A percentile compares a stretch with the other conserved stretches of the same genome.
Conservation (phyloP, 2,888 invertebrate genomes). For the Xylophagus ater region DNA sequence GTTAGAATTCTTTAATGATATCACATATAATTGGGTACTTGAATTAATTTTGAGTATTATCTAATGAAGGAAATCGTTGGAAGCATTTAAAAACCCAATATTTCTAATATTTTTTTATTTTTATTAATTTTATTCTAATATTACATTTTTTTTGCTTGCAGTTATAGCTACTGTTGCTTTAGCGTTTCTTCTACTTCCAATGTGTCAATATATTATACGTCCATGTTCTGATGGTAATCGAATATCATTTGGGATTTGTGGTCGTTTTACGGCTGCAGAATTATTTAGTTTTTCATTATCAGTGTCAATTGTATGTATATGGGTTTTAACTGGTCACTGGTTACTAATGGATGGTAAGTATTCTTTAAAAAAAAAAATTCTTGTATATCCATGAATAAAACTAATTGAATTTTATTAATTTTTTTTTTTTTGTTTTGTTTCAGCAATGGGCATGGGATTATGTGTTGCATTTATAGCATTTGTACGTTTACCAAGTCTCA, state of each 20-base stretch:
- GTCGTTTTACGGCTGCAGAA: slow-evolving; percentile 89
- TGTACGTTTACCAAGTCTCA: slow-evolving; percentile 88
- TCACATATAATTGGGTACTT: too few species aligned
- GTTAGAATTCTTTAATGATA: too few species aligned
- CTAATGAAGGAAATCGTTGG: too few species aligned
- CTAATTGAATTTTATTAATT: slow-evolving; percentile 1
- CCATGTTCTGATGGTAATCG: slow-evolving; percentile 75
- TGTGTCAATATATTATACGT: slow-evolving; percentile 90
- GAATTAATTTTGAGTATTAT: too few species aligned
- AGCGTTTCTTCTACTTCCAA: slow-evolving; percentile 89
- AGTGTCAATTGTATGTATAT: slow-evolving; percentile 88
- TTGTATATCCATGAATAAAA: not conserved
- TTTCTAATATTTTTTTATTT: too few species aligned
- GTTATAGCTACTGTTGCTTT: slow-evolving; percentile 94
- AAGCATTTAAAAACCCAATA: too few species aligned
- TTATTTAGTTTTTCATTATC: slow-evolving; percentile 85
- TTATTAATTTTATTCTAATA: not conserved
- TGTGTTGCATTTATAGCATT: slow-evolving; percentile 97
- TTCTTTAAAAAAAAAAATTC: not conserved
- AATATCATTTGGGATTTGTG: slow-evolving; percentile 83
- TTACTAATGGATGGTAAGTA: slow-evolving; percentile 83
- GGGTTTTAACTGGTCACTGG: slow-evolving; percentile 98
- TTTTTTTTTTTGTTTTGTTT: slow-evolving; percentile 21
- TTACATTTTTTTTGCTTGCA: too few species aligned
- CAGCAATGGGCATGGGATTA: slow-evolving; percentile 95